Evolutionary conservation across 1,140 invertebrate genomes (phyloP).

Genomic region (Drosophila sulfurigaster): DNA sequence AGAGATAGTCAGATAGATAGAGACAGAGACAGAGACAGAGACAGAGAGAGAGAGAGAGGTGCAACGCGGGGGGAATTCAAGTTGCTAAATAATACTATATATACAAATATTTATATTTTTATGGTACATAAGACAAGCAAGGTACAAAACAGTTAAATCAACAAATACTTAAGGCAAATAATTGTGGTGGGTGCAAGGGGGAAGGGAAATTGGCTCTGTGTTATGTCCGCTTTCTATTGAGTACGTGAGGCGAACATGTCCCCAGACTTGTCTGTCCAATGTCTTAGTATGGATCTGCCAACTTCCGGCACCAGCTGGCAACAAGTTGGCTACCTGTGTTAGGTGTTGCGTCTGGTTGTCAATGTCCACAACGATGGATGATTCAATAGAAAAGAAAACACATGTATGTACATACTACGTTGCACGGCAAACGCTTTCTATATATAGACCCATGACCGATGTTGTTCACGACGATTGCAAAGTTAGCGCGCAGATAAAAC

Average conservation of each 20-base stretch:
- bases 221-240: slow-evolving; percentile 38
- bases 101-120: neutral
- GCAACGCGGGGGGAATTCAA: neutral
- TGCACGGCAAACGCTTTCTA: slow-evolving; percentile 44
- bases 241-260: slow-evolving; percentile 32
- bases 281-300: slow-evolving; percentile 42
- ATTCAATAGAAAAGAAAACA: slow-evolving; percentile 47
- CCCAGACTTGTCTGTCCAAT: slow-evolving; percentile 18
- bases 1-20: slow-evolving; percentile 19
- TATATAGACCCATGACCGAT: slow-evolving; percentile 72
- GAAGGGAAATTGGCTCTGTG: neutral
- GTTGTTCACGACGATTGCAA: slow-evolving; percentile 33
- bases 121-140: neutral
- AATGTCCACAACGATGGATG: slow-evolving; percentile 28
- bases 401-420: slow-evolving; percentile 31
- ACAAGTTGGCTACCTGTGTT: slow-evolving; percentile 8
- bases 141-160: slow-evolving; percentile 9
- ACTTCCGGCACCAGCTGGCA: slow-evolving; percentile 61
- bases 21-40: slow-evolving; percentile 20
- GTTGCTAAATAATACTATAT: slow-evolving; percentile 34
- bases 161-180: slow-evolving; percentile 8
- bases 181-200: slow-evolving; percentile 2
- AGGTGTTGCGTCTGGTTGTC: slow-evolving; percentile 30
- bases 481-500: slow-evolving; percentile 42
- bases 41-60: slow-evolving; percentile 21